Percentiles rank a stretch among this genome's conserved stretches.
phyloP scores from a whole-genome alignment of 2,888 invertebrate genomes.

The Teleogryllus oceanicus region DNA sequence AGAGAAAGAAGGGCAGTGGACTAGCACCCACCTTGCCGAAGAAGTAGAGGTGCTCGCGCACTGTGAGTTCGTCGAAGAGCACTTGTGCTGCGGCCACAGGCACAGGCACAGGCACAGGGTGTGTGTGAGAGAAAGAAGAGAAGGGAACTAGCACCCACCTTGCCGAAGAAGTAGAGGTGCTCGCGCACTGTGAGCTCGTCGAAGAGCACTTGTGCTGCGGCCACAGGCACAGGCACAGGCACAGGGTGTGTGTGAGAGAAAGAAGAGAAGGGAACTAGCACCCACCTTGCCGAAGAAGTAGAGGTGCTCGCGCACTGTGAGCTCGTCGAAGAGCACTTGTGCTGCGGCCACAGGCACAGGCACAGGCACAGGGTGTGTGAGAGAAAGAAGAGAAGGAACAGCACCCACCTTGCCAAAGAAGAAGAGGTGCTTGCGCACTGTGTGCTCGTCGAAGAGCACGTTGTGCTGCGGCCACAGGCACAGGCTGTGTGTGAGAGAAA shows the following conservation, averaged over 20 bases:
- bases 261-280: too few species aligned
- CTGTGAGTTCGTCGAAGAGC: conserved; percentile 77
- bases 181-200: conserved; percentile 77
- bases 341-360: too few species aligned
- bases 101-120: conserved; percentile 75
- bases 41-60: conserved; percentile 77
- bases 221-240: too few species aligned
- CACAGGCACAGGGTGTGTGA: conserved; percentile 67
- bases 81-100: conserved; percentile 84
- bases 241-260: too few species aligned
- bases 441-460: conserved; percentile 59
- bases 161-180: conserved; percentile 77
- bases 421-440: conserved; percentile 75
- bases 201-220: conserved; percentile 85
- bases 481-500: too few species aligned
- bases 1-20: neutral
- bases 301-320: too few species aligned
- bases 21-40: conserved; percentile 59
- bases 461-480: too few species aligned
- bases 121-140: conserved; percentile 36
- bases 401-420: conserved; percentile 67
- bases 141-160: conserved; percentile 47
- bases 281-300: too few species aligned
- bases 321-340: too few species aligned
- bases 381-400: too few species aligned